Percentiles rank a stretch among this genome's conserved stretches.
Evolutionary conservation across 2,113 vertebrate genomes (phyloP).

Genomic region (Macheiramphus alcinus): DNA sequence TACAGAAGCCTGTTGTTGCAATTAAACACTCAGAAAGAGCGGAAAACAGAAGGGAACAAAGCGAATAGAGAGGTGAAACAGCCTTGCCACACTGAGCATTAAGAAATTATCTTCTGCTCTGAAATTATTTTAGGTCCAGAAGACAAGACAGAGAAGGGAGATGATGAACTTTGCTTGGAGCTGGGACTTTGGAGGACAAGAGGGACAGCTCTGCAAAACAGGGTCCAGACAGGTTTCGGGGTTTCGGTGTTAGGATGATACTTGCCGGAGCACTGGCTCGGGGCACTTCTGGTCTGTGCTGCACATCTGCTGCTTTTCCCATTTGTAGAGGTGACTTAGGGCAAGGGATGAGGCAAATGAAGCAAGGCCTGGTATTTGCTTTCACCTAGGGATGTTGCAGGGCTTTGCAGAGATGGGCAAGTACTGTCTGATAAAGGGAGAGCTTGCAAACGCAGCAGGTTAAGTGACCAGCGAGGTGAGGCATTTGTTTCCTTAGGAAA

Average conservation of each 20-base stretch:
- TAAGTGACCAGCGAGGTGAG: not conserved
- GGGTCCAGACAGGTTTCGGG: not conserved
- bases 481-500: not conserved
- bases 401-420: not conserved
- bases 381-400: not conserved
- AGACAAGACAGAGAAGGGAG: not conserved
- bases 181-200: not conserved
- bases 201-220: not conserved
- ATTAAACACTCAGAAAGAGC: not conserved
- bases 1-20: not conserved
- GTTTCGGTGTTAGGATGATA: not conserved
- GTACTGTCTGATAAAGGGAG: not conserved
- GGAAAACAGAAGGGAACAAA: not conserved
- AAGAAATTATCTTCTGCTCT: not conserved
- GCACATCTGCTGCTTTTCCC: not conserved
- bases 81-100: not conserved
- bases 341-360: not conserved
- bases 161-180: not conserved
- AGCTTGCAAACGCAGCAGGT: accelerated
- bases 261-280: accelerated
- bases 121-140: not conserved
- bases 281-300: not conserved
- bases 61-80: not conserved
- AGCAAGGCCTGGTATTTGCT: not conserved
- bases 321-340: accelerated